Evolutionary conservation across 92 coral and sea anemone species (phyloP), one percentile per base, ranked within the genome.

Genomic region (Epizoanthus fatuus): DNA sequence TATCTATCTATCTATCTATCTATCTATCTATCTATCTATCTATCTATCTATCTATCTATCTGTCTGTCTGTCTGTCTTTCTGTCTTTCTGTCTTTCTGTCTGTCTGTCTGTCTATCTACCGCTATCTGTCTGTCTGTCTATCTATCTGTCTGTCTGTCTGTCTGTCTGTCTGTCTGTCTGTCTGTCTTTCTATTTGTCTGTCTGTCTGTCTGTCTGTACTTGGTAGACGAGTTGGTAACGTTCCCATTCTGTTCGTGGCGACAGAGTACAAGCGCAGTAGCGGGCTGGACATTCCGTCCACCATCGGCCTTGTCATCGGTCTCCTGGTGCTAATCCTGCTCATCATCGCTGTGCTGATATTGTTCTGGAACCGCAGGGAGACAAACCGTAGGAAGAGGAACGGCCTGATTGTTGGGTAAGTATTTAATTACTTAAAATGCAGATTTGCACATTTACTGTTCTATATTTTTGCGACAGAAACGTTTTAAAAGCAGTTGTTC

Each of bases 361-460:
- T 22, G 58, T 9, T 60, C 44, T 38, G 69, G 55, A 42, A 62
- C 56, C 9, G 29, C 57, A 77, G 58, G 39, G 55, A 77, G 35
- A 62, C 56, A 1, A 77, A 22, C 4, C 82, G 82, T 13, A 60
- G 69, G 20, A 59, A 77, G 68, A 77, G 49, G 47, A 77, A 60
- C 51, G 69, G 70, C 5, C 82, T 77, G 7, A 59, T 77, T 19
- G 82, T 77, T 44, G 57, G 82, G 82, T 72, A 7, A 72, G 62
- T 51, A n/a, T 49, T 17, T 37, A 2, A 8, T 9, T 7, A 8
- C 53, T 8, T 49, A 1, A 47, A 47, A 47, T 1, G 52, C 52
- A 47, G 10, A 47, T 47, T 7, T 47, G 7, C 2, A 6, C 2
- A 47, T 47, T 47, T 29, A 29, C 35, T 29, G 35, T 47, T 47